Percentiles rank a stretch among this genome's conserved stretches.
phyloP scores from a whole-genome alignment of 2,797 vertebrate species.

The Petrocephalus sullivani region DNA sequence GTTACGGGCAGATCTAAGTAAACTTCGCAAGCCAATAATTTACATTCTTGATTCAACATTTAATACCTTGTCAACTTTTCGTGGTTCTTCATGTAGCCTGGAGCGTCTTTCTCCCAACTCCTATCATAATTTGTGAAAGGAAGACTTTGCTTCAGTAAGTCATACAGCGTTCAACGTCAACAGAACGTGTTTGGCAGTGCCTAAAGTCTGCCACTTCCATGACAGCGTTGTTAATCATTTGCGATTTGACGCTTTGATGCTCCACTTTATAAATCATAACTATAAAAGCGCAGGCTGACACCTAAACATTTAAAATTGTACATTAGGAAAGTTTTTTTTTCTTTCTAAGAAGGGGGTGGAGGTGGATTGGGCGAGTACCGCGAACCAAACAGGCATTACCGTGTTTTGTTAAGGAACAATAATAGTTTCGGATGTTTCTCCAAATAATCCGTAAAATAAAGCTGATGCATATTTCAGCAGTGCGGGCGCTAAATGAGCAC shows the following conservation, averaged over 20 bases:
- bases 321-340: constrained; percentile 12
- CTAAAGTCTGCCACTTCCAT: background rate
- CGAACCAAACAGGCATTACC: background rate
- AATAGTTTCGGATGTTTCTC: constrained; percentile 15
- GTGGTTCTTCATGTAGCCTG: background rate
- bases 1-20: background rate
- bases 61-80: constrained; percentile 13
- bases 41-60: constrained; percentile 5
- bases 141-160: background rate
- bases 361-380: background rate
- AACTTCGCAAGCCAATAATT: constrained; percentile 4
- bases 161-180: background rate
- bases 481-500: constrained; percentile 75
- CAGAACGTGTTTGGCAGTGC: background rate
- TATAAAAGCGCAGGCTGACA: background rate
- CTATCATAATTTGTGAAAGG: background rate
- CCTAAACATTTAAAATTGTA: background rate
- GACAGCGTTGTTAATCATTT: background rate
- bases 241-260: background rate
- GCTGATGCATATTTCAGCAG: constrained; percentile 54
- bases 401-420: constrained; percentile 22
- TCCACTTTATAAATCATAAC: constrained; percentile 3
- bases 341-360: background rate
- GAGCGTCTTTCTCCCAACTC: background rate
- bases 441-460: background rate